Evolutionary conservation across 2,113 vertebrate genomes (phyloP), one percentile per base, ranked within the genome.

Genomic region (Jacana jacana): DNA sequence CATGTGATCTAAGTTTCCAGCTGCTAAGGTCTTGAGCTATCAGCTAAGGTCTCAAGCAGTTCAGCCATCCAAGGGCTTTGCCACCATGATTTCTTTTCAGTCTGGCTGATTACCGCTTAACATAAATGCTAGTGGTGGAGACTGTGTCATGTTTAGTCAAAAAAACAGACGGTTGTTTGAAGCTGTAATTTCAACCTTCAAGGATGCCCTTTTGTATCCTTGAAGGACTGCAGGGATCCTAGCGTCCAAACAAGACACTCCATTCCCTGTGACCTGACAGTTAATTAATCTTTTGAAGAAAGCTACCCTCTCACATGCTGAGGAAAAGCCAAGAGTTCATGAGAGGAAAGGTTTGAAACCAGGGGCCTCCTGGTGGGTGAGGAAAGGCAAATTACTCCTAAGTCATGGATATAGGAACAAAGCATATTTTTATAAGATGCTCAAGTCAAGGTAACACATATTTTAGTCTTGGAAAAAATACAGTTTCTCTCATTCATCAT

Each of bases 211-310:
- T 91, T 46, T 1, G 13, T 31, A 65, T 51, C 69, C 35, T 76
- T 71, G 39, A 33, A 73, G 82, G 68, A 64, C 42, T 64, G 48
- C 70, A 88, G 65, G 57, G 52, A 92, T 86, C 42, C 31, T 48
- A 25, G n/a, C 30, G 44, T 49, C 57, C 4, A 0, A 88, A 69
- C 24, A 57, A 81, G 72, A 75, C 39, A 57, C 17, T 64, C 37
- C 20, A 22, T 73, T 81, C 73, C 28, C 61, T 92, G 77, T 86
- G 64, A 81, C 70, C 69, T 87, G 80, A 69, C 68, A 86, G 58
- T 57, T 89, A 92, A 91, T 91, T 88, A 96, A 69, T 75, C 72
- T 81, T 81, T 70, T 82, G 70, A 86, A 80, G 69, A 90, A 90
- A 90, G 64, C 52, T 88, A 39, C 10, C 12, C 48, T 28, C 20